These are phyloP conservation scores for Hyalella azteca DNA, from an alignment of 2,888 invertebrate genomes.

Conservation along the genomic window DNA sequence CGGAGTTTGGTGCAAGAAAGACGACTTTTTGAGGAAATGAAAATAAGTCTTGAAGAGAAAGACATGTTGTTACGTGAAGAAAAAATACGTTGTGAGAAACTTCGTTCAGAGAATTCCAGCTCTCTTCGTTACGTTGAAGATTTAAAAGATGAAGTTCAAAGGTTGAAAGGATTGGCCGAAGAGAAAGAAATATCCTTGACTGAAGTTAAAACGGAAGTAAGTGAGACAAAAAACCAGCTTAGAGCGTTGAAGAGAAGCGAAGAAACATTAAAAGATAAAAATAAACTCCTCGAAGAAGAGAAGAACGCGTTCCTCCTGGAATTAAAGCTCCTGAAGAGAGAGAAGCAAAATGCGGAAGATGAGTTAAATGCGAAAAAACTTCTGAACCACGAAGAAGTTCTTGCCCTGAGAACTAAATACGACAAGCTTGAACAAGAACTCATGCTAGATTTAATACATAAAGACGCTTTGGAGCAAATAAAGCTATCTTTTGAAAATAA, in stretches of 20 bases:
- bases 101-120: not conserved
- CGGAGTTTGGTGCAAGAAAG: not conserved
- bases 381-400: not conserved
- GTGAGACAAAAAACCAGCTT: not conserved
- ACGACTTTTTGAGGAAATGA: not conserved
- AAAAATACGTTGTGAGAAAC: not conserved
- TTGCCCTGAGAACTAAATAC: not conserved
- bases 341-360: slow-evolving; percentile 22
- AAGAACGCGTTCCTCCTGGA: not conserved
- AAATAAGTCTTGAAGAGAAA: not conserved
- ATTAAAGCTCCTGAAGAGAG: not conserved
- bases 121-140: not conserved
- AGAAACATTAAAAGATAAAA: not conserved
- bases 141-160: not conserved
- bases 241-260: not conserved
- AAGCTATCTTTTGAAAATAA: not conserved
- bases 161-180: not conserved
- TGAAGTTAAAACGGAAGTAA: not conserved
- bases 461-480: not conserved
- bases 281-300: not conserved
- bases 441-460: not conserved
- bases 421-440: not conserved
- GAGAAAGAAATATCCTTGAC: not conserved
- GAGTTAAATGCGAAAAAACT: not conserved
- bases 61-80: not conserved